These are phyloP conservation scores for Rhabdophis nuchalis DNA, from an alignment of 2,797 vertebrate species.

Conservation along the genomic window DNA sequence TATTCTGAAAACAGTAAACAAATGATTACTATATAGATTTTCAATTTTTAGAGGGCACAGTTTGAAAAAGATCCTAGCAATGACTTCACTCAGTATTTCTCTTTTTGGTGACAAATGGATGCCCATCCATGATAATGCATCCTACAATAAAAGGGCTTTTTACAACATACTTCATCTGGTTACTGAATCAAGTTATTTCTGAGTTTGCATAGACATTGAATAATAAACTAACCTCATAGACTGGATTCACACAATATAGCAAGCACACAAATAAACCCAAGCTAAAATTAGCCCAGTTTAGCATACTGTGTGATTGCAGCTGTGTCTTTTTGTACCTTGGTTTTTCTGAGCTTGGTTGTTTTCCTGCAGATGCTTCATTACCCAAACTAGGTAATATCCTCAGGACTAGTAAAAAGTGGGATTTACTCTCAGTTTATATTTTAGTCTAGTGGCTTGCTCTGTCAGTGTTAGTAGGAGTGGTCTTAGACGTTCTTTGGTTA, in stretches of 20 bases:
- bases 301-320: background rate
- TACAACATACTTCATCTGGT: background rate
- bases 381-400: background rate
- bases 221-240: background rate
- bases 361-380: background rate
- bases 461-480: background rate
- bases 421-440: background rate
- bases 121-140: background rate
- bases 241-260: background rate
- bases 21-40: background rate
- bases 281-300: background rate
- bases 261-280: background rate
- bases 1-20: background rate
- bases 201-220: background rate
- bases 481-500: background rate
- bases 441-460: background rate
- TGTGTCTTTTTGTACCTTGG: background rate
- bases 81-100: background rate
- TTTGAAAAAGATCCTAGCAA: background rate
- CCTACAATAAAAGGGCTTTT: background rate
- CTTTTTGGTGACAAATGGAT: background rate
- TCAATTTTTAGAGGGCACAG: background rate
- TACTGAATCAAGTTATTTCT: background rate
- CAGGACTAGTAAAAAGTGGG: background rate
- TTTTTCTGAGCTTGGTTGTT: background rate